These are phyloP conservation scores for Dendronephthya gigantea DNA, from an alignment of 64 coral and sea anemone genomes.

Conservation along the genomic window DNA sequence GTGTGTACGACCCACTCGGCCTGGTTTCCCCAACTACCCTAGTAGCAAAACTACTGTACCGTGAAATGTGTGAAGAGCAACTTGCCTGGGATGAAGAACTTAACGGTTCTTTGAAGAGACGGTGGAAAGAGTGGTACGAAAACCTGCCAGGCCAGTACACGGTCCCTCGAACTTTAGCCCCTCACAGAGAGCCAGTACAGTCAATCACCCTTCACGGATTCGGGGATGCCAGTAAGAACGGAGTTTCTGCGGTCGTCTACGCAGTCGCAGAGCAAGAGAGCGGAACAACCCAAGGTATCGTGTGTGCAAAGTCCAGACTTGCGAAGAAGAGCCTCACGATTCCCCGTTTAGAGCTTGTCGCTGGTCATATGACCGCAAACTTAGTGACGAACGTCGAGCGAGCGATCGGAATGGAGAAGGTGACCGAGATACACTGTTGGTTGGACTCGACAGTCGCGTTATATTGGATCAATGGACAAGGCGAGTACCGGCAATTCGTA, in stretches of 20 bases:
- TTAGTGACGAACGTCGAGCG: not conserved
- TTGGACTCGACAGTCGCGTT: not conserved
- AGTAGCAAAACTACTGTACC: no score
- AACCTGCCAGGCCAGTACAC: no score
- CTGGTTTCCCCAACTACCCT: no score
- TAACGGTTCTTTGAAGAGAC: not conserved
- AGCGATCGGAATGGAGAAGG: not conserved
- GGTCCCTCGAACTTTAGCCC: no score
- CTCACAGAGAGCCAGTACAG: no score
- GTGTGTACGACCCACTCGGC: no score
- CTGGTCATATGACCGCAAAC: slow-evolving; percentile 3
- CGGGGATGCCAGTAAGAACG: not conserved
- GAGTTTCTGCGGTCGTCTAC: not conserved
- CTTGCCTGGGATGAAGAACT: not conserved
- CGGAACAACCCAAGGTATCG: no score
- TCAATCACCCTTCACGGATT: not conserved
- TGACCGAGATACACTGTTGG: not conserved
- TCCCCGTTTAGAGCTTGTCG: not conserved
- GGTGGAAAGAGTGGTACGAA: not conserved
- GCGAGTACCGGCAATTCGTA: not conserved
- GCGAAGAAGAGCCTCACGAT: no score
- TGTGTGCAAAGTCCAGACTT: no score
- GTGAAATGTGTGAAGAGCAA: not conserved
- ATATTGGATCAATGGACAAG: not conserved
- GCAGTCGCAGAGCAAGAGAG: not conserved